These are phyloP conservation scores for Xylota segnis DNA, from an alignment of 2,888 invertebrate species.

Conservation along the genomic window DNA sequence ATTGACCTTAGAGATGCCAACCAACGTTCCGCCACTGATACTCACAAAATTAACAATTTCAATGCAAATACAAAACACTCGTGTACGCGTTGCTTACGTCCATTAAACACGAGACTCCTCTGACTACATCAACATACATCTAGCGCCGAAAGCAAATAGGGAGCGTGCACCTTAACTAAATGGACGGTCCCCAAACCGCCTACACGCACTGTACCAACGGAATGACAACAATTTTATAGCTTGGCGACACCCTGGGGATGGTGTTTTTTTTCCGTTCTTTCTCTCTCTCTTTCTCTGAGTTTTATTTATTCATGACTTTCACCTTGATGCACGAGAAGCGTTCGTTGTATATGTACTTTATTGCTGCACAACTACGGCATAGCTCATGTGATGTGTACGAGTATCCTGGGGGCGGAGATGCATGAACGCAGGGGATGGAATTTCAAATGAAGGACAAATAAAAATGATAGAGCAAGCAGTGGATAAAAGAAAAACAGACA, in stretches of 20 bases:
- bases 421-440: slow-evolving; percentile 62
- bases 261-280: neutral
- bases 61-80: slow-evolving; percentile 57
- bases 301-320: slow-evolving; percentile 75
- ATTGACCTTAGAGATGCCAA: slow-evolving; percentile 28
- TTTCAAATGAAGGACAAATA: slow-evolving; percentile 67
- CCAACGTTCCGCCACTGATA: slow-evolving; percentile 17
- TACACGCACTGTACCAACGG: slow-evolving; percentile 29
- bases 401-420: slow-evolving; percentile 6
- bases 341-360: slow-evolving; percentile 47
- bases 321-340: slow-evolving; percentile 72
- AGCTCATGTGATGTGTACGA: slow-evolving; percentile 38
- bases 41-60: slow-evolving; percentile 58
- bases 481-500: slow-evolving; percentile 38
- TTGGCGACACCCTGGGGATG: slow-evolving; percentile 10
- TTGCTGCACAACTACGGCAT: slow-evolving; percentile 52
- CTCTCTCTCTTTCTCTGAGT: neutral
- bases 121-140: slow-evolving; percentile 18
- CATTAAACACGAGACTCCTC: slow-evolving; percentile 59
- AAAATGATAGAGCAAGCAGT: slow-evolving; percentile 26
- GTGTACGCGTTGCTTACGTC: slow-evolving; percentile 17
- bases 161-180: slow-evolving; percentile 30
- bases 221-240: slow-evolving; percentile 59
- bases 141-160: slow-evolving; percentile 52
- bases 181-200: slow-evolving; percentile 21